These are phyloP conservation scores for Aphidius colemani DNA, from an alignment of 2,888 invertebrate genomes.

Conservation along the genomic window DNA sequence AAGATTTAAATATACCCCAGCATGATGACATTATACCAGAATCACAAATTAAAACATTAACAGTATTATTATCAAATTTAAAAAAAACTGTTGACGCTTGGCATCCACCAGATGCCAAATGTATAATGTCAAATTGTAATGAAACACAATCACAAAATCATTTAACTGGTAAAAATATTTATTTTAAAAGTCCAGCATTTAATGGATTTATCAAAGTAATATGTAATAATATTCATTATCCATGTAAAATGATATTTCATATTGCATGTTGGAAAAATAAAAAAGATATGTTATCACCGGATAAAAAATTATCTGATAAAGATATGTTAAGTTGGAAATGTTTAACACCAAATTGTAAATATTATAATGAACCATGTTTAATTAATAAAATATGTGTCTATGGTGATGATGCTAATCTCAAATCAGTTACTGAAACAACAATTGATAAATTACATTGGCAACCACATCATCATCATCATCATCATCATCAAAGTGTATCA, in stretches of 20 bases:
- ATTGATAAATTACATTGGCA: conserved; percentile 22
- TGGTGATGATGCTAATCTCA: conserved; percentile 35
- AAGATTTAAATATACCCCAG: conserved; percentile 39
- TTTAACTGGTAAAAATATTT: conserved; percentile 14
- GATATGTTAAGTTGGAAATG: conserved; percentile 38
- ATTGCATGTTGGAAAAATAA: conserved; percentile 45
- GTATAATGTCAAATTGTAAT: conserved; percentile 40
- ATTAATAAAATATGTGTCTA: conserved; percentile 41
- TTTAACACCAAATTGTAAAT: conserved; percentile 43
- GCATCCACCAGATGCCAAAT: conserved; percentile 45
- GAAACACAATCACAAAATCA: conserved; percentile 33
- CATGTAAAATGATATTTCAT: conserved; percentile 45
- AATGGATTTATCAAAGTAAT: conserved; percentile 43
- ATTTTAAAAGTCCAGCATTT: conserved; percentile 47
- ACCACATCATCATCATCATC: background rate
- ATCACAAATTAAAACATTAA: conserved; percentile 25
- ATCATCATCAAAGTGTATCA: background rate
- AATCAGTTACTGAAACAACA: conserved; percentile 31
- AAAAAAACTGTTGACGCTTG: conserved; percentile 38
- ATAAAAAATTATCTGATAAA: conserved; percentile 41
- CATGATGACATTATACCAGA: conserved; percentile 37
- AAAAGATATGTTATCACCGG: conserved; percentile 39
- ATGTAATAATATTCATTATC: conserved; percentile 40
- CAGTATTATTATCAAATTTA: conserved; percentile 27
- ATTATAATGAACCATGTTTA: conserved; percentile 27